Evolutionary conservation across 2,113 vertebrate species (phyloP).

Genomic region (Coturnix japonica): DNA sequence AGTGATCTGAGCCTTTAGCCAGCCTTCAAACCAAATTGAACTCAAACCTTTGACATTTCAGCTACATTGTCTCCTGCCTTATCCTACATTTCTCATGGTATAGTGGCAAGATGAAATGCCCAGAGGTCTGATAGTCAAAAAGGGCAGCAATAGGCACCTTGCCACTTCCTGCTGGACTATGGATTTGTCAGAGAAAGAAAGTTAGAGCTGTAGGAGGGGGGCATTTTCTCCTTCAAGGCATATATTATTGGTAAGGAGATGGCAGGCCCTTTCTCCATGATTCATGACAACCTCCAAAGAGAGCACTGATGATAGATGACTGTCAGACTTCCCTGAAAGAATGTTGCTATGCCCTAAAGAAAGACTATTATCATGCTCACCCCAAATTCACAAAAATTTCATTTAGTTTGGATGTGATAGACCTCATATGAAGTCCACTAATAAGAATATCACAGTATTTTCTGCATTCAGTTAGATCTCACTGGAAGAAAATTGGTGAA

Average conservation of each 20-base stretch:
- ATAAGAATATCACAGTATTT: neutral
- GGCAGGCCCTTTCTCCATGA: conserved; percentile 41
- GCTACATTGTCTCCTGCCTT: conserved; percentile 44
- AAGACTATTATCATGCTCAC: neutral
- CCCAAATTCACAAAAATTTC: neutral
- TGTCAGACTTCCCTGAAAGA: conserved; percentile 39
- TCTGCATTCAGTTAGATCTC: conserved; percentile 11
- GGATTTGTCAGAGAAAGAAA: conserved; percentile 40
- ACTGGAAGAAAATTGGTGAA: neutral
- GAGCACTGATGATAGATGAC: conserved; percentile 45
- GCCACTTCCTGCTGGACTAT: conserved; percentile 28
- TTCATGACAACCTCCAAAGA: conserved; percentile 41
- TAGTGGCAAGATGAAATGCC: conserved; percentile 38
- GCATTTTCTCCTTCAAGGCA: conserved; percentile 19
- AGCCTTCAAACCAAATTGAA: conserved; percentile 64
- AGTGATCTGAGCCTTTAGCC: conserved; percentile 64
- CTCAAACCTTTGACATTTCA: conserved; percentile 71
- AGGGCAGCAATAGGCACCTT: conserved; percentile 58
- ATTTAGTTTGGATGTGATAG: neutral
- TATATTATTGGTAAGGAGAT: conserved; percentile 28
- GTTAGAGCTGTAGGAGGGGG: neutral
- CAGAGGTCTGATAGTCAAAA: conserved; percentile 55
- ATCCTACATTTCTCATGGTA: conserved; percentile 49
- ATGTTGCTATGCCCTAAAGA: conserved; percentile 47
- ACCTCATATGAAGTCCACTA: neutral